A percentile compares a stretch with the other conserved stretches of the same genome.
These are phyloP conservation scores for Lasioglossum lativentre DNA, from an alignment of 2,888 invertebrate genomes.

Conservation along the genomic window DNA sequence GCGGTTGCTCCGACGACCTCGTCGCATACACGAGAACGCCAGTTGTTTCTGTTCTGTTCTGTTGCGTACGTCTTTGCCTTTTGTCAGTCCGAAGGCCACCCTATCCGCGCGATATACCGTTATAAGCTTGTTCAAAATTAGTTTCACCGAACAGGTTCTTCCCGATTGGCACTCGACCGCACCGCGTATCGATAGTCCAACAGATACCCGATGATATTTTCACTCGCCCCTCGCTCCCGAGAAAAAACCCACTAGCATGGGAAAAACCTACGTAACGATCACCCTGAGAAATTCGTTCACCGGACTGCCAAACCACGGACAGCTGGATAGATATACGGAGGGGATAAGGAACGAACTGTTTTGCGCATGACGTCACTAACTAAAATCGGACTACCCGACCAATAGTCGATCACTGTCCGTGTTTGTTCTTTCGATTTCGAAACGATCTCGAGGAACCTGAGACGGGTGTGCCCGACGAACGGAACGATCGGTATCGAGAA, in stretches of 20 bases:
- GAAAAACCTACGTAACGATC: conserved; percentile 55
- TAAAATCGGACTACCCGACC: conserved; percentile 54
- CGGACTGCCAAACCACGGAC: conserved; percentile 71
- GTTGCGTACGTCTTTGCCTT: conserved; percentile 72
- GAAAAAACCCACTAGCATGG: conserved; percentile 54
- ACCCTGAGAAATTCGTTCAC: conserved; percentile 65
- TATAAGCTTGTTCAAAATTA: conserved; percentile 70
- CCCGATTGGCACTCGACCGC: conserved; percentile 46
- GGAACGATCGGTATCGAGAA: conserved; percentile 3
- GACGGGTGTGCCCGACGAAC: neutral
- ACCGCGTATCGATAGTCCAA: conserved; percentile 49
- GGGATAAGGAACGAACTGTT: conserved; percentile 64
- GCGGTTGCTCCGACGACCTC: conserved; percentile 54
- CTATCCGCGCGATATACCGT: conserved; percentile 78
- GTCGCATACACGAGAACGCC: conserved; percentile 53
- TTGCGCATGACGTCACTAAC: conserved; percentile 67
- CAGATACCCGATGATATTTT: conserved; percentile 50
- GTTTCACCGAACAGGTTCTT: conserved; percentile 43
- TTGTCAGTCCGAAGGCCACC: conserved; percentile 80
- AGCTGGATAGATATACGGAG: conserved; percentile 68
- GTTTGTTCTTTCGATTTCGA: conserved; percentile 31
- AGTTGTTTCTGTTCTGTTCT: conserved; percentile 68
- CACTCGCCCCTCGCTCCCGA: conserved; percentile 42
- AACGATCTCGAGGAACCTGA: neutral
- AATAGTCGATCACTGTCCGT: conserved; percentile 32